phyloP scores from a whole-genome alignment of 2,113 vertebrate species.

The Piaya cayana region DNA sequence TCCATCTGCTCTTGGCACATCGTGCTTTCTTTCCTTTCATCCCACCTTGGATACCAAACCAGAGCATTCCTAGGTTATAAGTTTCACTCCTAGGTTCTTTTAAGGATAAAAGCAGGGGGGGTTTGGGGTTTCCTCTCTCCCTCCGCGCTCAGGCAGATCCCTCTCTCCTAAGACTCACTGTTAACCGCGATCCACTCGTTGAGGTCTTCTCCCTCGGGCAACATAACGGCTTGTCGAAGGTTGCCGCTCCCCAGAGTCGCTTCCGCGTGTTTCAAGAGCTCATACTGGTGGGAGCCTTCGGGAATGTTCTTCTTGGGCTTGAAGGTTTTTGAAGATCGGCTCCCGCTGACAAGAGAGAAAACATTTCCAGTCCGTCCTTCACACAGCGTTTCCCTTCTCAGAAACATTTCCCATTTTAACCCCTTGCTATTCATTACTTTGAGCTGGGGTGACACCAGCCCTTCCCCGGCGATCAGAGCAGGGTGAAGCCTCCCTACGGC shows the following conservation, averaged over 20 bases:
- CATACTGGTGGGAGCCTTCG: conserved; percentile 95
- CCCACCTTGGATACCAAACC: no score
- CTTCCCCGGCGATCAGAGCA: rapidly evolving
- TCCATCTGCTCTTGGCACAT: rapidly evolving
- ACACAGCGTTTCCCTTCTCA: not conserved
- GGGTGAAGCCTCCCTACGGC: rapidly evolving
- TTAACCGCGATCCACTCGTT: conserved; percentile 98
- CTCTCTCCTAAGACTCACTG: conserved; percentile 77
- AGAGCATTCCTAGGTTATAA: rapidly evolving
- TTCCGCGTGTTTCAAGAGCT: conserved; percentile 93
- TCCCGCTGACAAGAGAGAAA: conserved; percentile 76
- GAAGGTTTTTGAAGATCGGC: conserved; percentile 94
- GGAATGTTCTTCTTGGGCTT: conserved; percentile 98
- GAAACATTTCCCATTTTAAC: rapidly evolving
- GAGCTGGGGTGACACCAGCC: not conserved
- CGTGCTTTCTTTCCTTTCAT: not conserved
- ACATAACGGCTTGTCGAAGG: conserved; percentile 91
- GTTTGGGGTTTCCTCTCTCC: not conserved
- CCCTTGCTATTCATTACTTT: not conserved
- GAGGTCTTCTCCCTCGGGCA: conserved; percentile 95
- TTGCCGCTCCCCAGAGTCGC: conserved; percentile 95
- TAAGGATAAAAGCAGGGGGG: not conserved
- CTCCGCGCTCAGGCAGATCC: rapidly evolving
- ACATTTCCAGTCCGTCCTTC: no score
- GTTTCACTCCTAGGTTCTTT: not conserved